phyloP scores from a whole-genome alignment of 2,113 vertebrate species.

The Vulpes ferrilata region DNA sequence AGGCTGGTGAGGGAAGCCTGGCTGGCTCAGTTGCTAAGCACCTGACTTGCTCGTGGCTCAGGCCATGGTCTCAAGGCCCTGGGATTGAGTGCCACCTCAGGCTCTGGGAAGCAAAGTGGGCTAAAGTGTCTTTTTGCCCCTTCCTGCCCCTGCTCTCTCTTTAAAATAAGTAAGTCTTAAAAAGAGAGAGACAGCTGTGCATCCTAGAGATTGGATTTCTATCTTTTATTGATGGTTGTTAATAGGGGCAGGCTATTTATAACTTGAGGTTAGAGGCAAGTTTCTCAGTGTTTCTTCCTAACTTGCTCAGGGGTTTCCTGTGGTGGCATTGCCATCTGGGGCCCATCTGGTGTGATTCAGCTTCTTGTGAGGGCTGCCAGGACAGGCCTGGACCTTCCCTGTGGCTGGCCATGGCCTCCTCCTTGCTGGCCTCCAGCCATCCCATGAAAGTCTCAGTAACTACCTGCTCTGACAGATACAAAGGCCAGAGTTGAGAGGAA shows the following conservation, averaged over 20 bases:
- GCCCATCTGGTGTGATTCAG: background rate
- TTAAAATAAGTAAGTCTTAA: too few species aligned
- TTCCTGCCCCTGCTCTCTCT: too few species aligned
- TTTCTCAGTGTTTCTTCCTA: background rate
- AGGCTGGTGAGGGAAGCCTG: background rate
- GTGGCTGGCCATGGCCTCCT: fast-evolving
- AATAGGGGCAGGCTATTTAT: background rate
- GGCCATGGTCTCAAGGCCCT: too few species aligned
- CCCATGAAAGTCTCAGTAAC: background rate
- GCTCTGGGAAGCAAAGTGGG: too few species aligned
- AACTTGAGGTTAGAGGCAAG: too few species aligned
- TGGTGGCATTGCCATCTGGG: background rate
- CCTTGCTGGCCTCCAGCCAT: background rate
- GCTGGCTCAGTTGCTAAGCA: too few species aligned
- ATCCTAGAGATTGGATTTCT: background rate
- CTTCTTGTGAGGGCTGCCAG: background rate
- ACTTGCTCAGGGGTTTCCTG: background rate
- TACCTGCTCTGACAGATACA: background rate
- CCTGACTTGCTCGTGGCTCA: too few species aligned
- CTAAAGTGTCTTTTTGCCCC: too few species aligned
- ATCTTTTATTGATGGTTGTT: background rate
- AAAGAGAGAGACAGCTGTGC: background rate
- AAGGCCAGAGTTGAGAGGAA: background rate
- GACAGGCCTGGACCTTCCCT: background rate
- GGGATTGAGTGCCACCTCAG: too few species aligned